These are phyloP conservation scores for Trachythela sp. DNA, from an alignment of 64 coral and sea anemone species.

Conservation along the genomic window DNA sequence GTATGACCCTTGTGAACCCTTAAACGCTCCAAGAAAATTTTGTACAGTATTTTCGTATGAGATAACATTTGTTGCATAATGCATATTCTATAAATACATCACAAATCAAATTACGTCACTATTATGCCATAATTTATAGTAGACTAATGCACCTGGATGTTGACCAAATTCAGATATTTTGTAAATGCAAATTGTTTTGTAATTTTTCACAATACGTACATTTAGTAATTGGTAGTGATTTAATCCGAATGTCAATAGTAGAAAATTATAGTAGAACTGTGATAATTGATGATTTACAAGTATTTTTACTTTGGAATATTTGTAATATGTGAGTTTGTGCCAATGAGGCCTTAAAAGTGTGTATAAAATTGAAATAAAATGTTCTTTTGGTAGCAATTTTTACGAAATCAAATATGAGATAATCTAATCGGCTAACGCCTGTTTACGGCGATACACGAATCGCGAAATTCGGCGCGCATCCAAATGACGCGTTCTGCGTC, in stretches of 20 bases:
- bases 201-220: background rate
- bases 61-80: background rate
- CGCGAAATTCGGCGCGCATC: no score
- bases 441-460: no score
- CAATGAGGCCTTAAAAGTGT: background rate
- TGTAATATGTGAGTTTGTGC: background rate
- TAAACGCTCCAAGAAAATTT: background rate
- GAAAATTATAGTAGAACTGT: background rate
- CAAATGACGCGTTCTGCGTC: no score
- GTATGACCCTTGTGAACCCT: no score
- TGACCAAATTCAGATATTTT: background rate
- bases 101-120: background rate
- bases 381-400: background rate
- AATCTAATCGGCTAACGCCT: no score
- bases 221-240: background rate
- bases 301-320: background rate
- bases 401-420: background rate
- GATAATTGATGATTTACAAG: background rate
- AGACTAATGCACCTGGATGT: no score
- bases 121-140: background rate
- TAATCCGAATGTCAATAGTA: background rate
- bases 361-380: constrained; percentile 11
- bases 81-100: constrained; percentile 7
- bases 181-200: background rate
- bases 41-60: constrained; percentile 19